Conservation (phyloP, 2,888 invertebrate genomes). For the Coelogynopora nodosa region DNA sequence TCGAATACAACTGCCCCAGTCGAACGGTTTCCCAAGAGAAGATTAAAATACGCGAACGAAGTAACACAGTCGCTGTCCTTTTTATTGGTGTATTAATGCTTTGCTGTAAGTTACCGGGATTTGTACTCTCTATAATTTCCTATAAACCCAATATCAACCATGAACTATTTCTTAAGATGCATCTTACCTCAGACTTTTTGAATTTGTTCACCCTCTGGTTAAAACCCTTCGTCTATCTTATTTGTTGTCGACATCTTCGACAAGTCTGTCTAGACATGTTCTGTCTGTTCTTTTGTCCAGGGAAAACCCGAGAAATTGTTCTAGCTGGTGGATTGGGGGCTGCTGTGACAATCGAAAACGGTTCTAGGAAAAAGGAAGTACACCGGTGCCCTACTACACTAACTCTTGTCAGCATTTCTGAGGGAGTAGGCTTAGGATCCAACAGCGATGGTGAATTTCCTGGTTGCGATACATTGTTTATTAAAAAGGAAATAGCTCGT, state of each 20-base stretch:
- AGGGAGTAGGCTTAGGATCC: neutral
- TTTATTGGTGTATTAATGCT: neutral
- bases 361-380: neutral
- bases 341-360: neutral
- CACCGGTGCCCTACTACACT: neutral
- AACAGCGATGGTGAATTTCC: too few relatives aligned
- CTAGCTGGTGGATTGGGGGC: neutral
- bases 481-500: neutral
- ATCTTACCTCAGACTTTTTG: neutral
- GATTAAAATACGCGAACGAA: neutral
- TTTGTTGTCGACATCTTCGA: neutral
- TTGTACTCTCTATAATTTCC: neutral
- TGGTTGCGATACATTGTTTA: neutral
- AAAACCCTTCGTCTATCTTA: neutral
- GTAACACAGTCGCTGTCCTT: neutral
- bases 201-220: neutral
- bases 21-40: neutral
- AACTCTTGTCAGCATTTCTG: neutral
- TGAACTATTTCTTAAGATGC: neutral
- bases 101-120: neutral
- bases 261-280: neutral
- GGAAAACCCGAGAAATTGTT: neutral
- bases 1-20: neutral
- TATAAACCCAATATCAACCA: neutral
- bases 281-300: neutral